Percentiles rank a stretch among this genome's conserved stretches.
phyloP scores from a whole-genome alignment of 2,888 invertebrate species.

The Galeopsomyia nigrocyanea region DNA sequence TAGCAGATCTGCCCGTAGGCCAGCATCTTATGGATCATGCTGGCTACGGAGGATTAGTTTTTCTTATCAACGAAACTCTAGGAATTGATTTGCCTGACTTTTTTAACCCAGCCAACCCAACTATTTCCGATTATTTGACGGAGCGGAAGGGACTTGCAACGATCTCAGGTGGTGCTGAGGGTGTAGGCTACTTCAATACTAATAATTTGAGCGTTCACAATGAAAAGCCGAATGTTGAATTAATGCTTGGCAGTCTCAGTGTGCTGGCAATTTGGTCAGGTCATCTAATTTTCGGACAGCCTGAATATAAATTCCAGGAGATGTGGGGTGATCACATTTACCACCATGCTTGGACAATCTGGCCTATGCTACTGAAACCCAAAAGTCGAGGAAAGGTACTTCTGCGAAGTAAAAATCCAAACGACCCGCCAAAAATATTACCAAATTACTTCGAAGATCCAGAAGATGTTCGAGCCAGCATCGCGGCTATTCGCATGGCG shows the following conservation, averaged over 20 bases:
- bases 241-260: slow-evolving; percentile 77
- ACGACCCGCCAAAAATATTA: slow-evolving; percentile 74
- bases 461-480: slow-evolving; percentile 72
- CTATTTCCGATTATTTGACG: slow-evolving; percentile 70
- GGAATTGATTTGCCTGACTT: slow-evolving; percentile 48
- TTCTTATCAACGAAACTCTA: slow-evolving; percentile 70
- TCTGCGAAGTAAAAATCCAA: slow-evolving; percentile 74
- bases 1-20: slow-evolving; percentile 76
- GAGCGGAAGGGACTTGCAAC: slow-evolving; percentile 73
- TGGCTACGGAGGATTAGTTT: slow-evolving; percentile 74
- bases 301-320: slow-evolving; percentile 72
- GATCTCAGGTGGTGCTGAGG: slow-evolving; percentile 77
- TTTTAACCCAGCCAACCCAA: slow-evolving; percentile 43
- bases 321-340: slow-evolving; percentile 73
- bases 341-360: slow-evolving; percentile 58
- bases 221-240: slow-evolving; percentile 78
- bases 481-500: slow-evolving; percentile 73
- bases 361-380: slow-evolving; percentile 74
- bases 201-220: slow-evolving; percentile 60
- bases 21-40: slow-evolving; percentile 79
- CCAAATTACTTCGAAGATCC: slow-evolving; percentile 78
- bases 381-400: slow-evolving; percentile 76
- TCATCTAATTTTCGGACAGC: slow-evolving; percentile 68
- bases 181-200: slow-evolving; percentile 64
- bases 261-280: slow-evolving; percentile 69